These are phyloP conservation scores for Nomada lathburiana DNA, from an alignment of 2,888 invertebrate species.

Conservation along the genomic window DNA sequence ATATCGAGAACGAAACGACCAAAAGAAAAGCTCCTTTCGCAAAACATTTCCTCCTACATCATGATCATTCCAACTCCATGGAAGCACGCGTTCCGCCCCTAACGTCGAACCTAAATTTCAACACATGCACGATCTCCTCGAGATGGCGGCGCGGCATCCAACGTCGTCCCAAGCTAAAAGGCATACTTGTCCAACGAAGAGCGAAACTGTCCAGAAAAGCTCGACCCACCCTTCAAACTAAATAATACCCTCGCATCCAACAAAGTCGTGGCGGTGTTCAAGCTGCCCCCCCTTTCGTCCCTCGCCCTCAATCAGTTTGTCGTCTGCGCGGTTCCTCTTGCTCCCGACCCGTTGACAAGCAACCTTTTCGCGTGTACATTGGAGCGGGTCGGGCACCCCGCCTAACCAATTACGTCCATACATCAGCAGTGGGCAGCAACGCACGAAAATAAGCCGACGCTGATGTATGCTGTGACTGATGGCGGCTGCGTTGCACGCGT, in stretches of 20 bases:
- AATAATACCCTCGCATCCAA: background rate
- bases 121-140: background rate
- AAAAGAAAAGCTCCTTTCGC: too few species aligned
- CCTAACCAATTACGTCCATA: slow-evolving; percentile 82
- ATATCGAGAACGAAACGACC: too few species aligned
- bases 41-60: background rate
- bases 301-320: slow-evolving; percentile 43
- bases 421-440: slow-evolving; percentile 75
- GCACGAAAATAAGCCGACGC: slow-evolving; percentile 81
- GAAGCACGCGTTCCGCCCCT: background rate
- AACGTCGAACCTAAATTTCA: background rate
- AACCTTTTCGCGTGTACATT: slow-evolving; percentile 55
- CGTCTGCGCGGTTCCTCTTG: slow-evolving; percentile 17
- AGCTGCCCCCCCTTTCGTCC: background rate
- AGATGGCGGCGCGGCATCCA: too few species aligned
- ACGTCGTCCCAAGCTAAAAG: background rate
- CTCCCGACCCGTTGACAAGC: slow-evolving; percentile 44
- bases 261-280: slow-evolving; percentile 27
- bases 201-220: slow-evolving; percentile 2
- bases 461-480: slow-evolving; percentile 78
- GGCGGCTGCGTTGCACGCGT: slow-evolving; percentile 68
- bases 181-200: slow-evolving; percentile 4
- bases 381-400: slow-evolving; percentile 67
- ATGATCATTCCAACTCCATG: background rate
- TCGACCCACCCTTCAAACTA: background rate